Conservation (phyloP, 2,797 vertebrate genomes). For the Rhynchonycteris naso region DNA sequence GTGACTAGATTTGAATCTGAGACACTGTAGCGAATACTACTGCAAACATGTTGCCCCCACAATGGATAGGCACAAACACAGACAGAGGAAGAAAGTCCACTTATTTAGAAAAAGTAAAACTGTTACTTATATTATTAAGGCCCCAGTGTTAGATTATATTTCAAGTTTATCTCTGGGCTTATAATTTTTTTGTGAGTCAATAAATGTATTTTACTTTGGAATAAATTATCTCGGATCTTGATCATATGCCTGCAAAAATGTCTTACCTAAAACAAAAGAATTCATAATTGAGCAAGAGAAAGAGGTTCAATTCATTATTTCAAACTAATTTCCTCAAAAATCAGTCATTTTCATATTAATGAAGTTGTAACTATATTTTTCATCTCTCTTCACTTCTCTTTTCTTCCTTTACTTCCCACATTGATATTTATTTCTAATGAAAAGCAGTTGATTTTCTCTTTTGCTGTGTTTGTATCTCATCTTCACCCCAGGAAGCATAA, state of each 20-base stretch:
- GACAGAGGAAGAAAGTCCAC: neutral
- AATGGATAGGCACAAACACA: neutral
- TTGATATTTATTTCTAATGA: neutral
- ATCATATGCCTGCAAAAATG: neutral
- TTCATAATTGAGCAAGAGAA: neutral
- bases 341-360: neutral
- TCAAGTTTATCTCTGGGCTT: neutral
- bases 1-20: neutral
- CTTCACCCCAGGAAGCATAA: neutral
- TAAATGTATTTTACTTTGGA: neutral
- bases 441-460: neutral
- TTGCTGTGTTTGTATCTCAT: neutral
- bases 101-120: neutral
- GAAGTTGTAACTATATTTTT: neutral
- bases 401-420: neutral
- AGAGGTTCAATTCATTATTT: neutral
- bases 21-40: neutral
- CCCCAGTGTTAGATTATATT: neutral
- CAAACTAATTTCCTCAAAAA: neutral
- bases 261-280: neutral
- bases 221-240: neutral
- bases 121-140: neutral
- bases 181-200: neutral
- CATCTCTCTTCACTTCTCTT: neutral
- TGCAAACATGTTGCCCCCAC: no score